phyloP scores from a whole-genome alignment of 2,113 vertebrate species.

The Ovis aries region DNA sequence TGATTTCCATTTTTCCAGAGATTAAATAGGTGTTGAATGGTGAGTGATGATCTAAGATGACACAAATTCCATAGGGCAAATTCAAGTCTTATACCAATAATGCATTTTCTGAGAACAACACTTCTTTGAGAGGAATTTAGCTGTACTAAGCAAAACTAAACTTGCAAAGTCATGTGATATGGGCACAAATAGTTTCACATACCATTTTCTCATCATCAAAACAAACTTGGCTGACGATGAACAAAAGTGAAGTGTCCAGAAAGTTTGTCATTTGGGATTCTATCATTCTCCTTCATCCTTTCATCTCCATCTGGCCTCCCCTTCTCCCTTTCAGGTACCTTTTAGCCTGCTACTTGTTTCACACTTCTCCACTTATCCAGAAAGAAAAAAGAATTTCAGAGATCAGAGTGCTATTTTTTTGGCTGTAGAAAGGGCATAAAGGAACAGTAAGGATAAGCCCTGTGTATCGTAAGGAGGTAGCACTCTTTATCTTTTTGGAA shows the following conservation, averaged over 20 bases:
- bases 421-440: background rate
- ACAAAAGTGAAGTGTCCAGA: background rate
- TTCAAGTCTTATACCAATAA: background rate
- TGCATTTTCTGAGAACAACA: background rate
- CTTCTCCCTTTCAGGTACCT: background rate
- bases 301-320: background rate
- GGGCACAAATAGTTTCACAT: background rate
- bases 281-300: background rate
- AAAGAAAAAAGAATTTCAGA: background rate
- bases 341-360: background rate
- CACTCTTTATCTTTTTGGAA: background rate
- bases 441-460: background rate
- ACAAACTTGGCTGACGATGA: background rate
- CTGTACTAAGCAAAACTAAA: background rate
- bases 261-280: background rate
- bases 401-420: background rate
- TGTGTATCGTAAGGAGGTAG: background rate
- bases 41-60: background rate
- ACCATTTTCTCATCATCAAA: background rate
- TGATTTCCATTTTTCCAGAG: background rate
- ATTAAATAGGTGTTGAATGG: background rate
- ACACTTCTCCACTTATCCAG: background rate
- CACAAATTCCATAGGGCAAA: background rate
- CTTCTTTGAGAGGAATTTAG: background rate
- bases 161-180: background rate